These are phyloP conservation scores for Elanus axillaris DNA, from an alignment of 2,113 vertebrate species.

Conservation along the genomic window DNA sequence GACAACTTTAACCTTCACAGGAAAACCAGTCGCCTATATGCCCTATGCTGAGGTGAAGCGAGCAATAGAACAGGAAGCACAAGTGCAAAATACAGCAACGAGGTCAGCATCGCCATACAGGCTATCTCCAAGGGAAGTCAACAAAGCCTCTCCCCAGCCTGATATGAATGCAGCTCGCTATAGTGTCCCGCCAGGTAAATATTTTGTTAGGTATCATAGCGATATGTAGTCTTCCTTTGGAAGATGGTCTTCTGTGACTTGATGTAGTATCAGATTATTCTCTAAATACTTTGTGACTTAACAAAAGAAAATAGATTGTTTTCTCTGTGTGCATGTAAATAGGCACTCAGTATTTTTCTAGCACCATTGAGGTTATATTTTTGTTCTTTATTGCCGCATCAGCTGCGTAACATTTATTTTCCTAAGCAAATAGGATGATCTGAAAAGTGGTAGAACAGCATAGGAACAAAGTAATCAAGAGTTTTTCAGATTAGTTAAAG, in stretches of 20 bases:
- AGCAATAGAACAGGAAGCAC: slow-evolving; percentile 84
- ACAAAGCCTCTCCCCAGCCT: slow-evolving; percentile 82
- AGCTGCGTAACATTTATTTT: neutral
- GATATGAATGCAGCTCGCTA: slow-evolving; percentile 76
- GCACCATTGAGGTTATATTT: neutral
- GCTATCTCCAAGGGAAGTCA: slow-evolving; percentile 83
- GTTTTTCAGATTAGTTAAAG: neutral
- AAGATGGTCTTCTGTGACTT: neutral
- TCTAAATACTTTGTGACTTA: neutral
- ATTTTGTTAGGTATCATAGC: neutral
- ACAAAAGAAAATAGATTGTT: neutral
- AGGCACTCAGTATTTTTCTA: neutral
- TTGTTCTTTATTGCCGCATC: neutral
- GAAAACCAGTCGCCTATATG: slow-evolving; percentile 84
- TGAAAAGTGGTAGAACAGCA: neutral
- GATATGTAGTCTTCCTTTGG: neutral
- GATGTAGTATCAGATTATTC: neutral
- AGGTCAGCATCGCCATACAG: slow-evolving; percentile 85
- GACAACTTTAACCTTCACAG: slow-evolving; percentile 65
- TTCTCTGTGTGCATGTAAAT: neutral
- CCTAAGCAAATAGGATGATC: neutral
- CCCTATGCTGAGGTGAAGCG: slow-evolving; percentile 84
- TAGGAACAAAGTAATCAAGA: neutral
- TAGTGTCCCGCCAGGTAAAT: slow-evolving; percentile 88
- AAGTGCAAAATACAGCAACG: slow-evolving; percentile 67